Evolutionary conservation across 1,140 invertebrate species (phyloP).

Genomic region (Papilio helenus): DNA sequence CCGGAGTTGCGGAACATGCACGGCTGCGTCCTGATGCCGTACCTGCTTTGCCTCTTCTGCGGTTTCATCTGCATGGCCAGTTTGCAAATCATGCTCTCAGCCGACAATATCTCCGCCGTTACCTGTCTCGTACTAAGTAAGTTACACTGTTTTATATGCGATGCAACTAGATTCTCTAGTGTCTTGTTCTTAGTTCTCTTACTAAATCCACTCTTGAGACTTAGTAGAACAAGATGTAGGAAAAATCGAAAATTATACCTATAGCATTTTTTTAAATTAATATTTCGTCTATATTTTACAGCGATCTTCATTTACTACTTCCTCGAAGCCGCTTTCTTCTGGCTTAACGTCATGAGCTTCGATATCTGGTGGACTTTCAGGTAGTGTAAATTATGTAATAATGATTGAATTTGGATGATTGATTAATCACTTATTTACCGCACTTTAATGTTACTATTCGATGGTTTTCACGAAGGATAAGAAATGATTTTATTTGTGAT

Average conservation of each 20-base stretch:
- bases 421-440: no score
- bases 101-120: slow-evolving; percentile 45
- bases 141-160: slow-evolving; percentile 43
- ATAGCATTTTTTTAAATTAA: no score
- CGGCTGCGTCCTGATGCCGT: slow-evolving; percentile 88
- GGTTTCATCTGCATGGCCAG: slow-evolving; percentile 84
- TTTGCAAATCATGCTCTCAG: slow-evolving; percentile 70
- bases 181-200: no score
- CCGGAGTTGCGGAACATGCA: slow-evolving; percentile 89
- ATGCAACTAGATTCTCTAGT: not conserved
- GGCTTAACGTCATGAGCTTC: slow-evolving; percentile 88
- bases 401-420: not conserved
- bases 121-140: slow-evolving; percentile 61
- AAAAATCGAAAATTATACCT: no score
- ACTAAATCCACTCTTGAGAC: no score
- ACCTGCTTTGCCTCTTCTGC: slow-evolving; percentile 85
- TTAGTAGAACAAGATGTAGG: no score
- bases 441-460: no score
- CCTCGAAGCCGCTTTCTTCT: slow-evolving; percentile 87
- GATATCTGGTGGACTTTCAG: slow-evolving; percentile 88
- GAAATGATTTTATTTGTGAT: no score
- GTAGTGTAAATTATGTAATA: slow-evolving; percentile 55
- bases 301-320: slow-evolving; percentile 87
- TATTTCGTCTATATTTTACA: slow-evolving; percentile 66
- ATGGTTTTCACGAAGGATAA: no score